Evolutionary conservation across 2,888 invertebrate species (phyloP), one percentile per base, ranked within the genome.

Genomic region (Microdon myrmicae): DNA sequence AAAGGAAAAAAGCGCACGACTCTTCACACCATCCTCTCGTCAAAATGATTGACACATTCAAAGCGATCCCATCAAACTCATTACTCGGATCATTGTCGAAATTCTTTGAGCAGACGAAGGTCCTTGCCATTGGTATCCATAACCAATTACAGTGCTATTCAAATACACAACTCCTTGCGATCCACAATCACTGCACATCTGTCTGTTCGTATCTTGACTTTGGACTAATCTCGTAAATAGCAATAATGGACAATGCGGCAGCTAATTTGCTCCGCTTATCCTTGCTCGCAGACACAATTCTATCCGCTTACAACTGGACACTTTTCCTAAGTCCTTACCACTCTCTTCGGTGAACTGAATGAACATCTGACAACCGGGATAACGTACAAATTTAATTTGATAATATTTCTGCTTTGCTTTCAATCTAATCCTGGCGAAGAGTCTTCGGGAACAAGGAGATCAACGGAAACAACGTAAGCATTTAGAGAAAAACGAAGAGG

Each of bases 231-330:
- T 3, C 7, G 12, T 35, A 25, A 34, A 31, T 34, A 55, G 23
- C 35, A 38, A 64, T 37, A 64, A 47, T 47, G 38, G 45, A 31
- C n/a, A 51, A 51, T 64, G 39, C 49, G 35, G 49, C 45, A 60
- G 39, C 69, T 68, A 70, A 70, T 70, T 69, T 68, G 67, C 56
- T 68, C 56, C 67, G 67, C 68, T 68, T 68, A 67, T 67, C 67
- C 67, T 49, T 53, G 48, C 49, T 23, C 22, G 26, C 48, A 39
- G 39, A 39, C 32, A 22, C 32, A 14, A 13, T 12, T 20, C 3
- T 5, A 17, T 4, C 22, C 9, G 5, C 28, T 34, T 38, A 39
- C 41, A 56, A 61, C 39, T 55, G 49, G 35, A 47, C 31, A 16
- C 22, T 53, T 45, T 45, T 23, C 25, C 47, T 35, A 53, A 35